These are phyloP conservation scores for Emesis castigata DNA, from an alignment of 2,888 invertebrate genomes.

Conservation along the genomic window DNA sequence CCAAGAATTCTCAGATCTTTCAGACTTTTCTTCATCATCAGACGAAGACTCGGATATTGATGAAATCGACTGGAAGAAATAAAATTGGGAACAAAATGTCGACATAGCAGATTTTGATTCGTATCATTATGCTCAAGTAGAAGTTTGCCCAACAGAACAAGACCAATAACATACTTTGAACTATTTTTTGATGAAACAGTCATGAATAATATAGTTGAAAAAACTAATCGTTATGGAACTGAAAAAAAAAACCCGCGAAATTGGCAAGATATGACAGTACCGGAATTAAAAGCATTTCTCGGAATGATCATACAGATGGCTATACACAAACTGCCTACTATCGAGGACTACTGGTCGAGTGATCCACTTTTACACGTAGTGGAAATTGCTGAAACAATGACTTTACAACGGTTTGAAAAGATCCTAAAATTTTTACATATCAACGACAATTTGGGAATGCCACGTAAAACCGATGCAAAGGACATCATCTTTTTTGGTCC, in stretches of 20 bases:
- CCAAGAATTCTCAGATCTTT: conserved; percentile 14
- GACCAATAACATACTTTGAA: not conserved
- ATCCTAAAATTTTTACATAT: not conserved
- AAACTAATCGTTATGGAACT: not conserved
- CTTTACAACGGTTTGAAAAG: not conserved
- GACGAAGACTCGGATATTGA: conserved; percentile 16
- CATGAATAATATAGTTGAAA: not conserved
- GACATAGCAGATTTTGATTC: conserved; percentile 1
- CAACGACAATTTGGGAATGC: not conserved
- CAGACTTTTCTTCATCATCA: conserved; percentile 18
- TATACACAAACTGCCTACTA: not conserved
- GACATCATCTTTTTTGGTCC: not conserved
- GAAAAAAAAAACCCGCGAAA: not conserved
- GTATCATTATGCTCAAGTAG: not conserved
- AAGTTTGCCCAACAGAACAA: conserved; percentile 15
- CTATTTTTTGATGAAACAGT: not conserved
- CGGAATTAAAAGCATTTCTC: not conserved
- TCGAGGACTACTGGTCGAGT: not conserved
- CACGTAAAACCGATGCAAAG: not conserved
- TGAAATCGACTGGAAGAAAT: conserved; percentile 20
- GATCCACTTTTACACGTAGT: not conserved
- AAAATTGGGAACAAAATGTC: conserved; percentile 11
- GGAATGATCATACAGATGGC: not conserved
- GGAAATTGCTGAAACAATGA: not conserved
- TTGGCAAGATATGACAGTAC: not conserved